Percentiles rank a stretch among this genome's conserved stretches.
phyloP scores from a whole-genome alignment of 2,797 vertebrate genomes.

The Rhabdomys pumilio region DNA sequence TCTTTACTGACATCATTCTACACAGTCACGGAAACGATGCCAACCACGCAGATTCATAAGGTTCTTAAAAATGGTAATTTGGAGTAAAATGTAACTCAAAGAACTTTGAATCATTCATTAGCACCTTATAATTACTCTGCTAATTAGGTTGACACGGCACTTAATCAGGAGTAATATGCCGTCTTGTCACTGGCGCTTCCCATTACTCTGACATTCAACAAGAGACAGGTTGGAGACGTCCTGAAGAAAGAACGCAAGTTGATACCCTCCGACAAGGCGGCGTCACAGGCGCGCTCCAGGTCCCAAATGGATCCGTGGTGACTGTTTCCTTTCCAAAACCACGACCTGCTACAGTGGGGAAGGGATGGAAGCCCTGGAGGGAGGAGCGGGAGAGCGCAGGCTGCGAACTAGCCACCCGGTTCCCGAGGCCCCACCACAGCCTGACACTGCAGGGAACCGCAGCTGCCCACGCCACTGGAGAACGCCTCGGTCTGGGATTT shows the following conservation, averaged over 20 bases:
- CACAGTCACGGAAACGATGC: slow-evolving; percentile 70
- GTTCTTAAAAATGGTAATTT: slow-evolving; percentile 88
- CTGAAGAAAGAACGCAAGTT: slow-evolving; percentile 83
- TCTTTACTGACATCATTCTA: slow-evolving; percentile 67
- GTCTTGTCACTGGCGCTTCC: slow-evolving; percentile 91
- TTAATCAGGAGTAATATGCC: slow-evolving; percentile 92
- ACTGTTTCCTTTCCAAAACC: slow-evolving; percentile 73
- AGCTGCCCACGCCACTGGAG: not conserved
- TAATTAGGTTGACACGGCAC: slow-evolving; percentile 95
- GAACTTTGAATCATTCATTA: slow-evolving; percentile 94
- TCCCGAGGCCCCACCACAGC: not conserved
- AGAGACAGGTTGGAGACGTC: slow-evolving; percentile 87
- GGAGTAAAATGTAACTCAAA: slow-evolving; percentile 90
- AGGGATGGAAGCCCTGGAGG: not conserved
- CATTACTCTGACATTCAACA: slow-evolving; percentile 90
- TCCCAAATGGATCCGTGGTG: slow-evolving; percentile 72
- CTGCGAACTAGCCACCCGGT: not conserved
- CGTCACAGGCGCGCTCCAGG: slow-evolving; percentile 65
- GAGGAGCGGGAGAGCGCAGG: not conserved
- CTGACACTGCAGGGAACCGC: not conserved
- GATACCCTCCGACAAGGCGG: slow-evolving; percentile 78
- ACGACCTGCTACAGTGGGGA: not conserved
- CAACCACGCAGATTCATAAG: slow-evolving; percentile 77
- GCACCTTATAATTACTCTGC: slow-evolving; percentile 96
- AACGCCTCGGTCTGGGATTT: not conserved